Evolutionary conservation across 2,888 invertebrate genomes (phyloP), one percentile per base, ranked within the genome.

Genomic region (Pediacus dermestoides): DNA sequence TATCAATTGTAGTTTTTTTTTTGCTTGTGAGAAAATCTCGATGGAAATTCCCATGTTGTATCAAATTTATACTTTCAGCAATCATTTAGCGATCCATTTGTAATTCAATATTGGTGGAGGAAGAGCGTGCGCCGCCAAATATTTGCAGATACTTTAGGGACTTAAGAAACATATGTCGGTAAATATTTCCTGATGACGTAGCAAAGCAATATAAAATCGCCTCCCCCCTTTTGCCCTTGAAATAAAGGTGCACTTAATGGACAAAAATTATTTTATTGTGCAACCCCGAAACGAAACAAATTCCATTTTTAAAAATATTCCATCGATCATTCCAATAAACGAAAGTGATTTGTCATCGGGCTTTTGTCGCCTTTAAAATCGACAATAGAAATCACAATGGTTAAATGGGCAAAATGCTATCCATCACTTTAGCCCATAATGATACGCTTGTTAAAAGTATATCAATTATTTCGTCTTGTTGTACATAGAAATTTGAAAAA

Each of bases 401-500:
- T 6, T 18, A 8, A 18, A 8, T 6, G 18, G 18, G 4, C 6
- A 15, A n/a, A n/a, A n/a, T n/a, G n/a, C n/a, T n/a, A n/a, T n/a
- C n/a, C n/a, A n/a, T n/a, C n/a, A n/a, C n/a, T n/a, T n/a, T 51
- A 36, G 44, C 43, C 50, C 46, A 54, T 60, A 60, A 61, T 61
- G 61, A 60, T 61, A 62, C 61, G 62, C 58, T 60, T 60, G 58
- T 62, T 62, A 61, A 61, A 62, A 49, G 49, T 56, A 43, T 62
- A 62, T 62, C 62, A 61, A 62, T 59, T 59, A 57, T 48, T 23
- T 18, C n/a, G n/a, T n/a, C n/a, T n/a, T n/a, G n/a, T n/a, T n/a
- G n/a, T n/a, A n/a, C n/a, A n/a, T n/a, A n/a, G n/a, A n/a, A n/a
- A n/a, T n/a, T n/a, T n/a, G n/a, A n/a, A n/a, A n/a, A n/a, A n/a